Conservation (phyloP, 1,140 invertebrate genomes). For the Euura lappo region DNA sequence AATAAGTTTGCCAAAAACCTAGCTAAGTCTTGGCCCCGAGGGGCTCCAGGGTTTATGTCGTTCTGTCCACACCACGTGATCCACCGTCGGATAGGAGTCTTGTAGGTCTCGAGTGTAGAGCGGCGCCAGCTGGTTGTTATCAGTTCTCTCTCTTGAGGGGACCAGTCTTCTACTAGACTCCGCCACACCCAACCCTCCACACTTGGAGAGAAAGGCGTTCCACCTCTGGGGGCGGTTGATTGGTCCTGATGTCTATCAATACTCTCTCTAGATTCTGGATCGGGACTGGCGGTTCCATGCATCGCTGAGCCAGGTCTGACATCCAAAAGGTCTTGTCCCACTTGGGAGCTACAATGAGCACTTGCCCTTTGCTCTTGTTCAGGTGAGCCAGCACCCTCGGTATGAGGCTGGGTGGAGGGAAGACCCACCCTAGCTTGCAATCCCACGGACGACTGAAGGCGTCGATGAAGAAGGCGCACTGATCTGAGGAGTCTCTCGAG, state of each 20-base stretch:
- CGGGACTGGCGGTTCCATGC: conserved; percentile 31
- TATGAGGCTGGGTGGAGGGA: conserved; percentile 46
- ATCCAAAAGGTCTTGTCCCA: conserved; percentile 50
- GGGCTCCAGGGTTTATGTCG: conserved; percentile 25
- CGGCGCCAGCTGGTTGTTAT: conserved; percentile 34
- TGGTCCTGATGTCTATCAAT: conserved; percentile 38
- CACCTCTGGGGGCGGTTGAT: conserved; percentile 34
- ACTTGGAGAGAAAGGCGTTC: conserved; percentile 36
- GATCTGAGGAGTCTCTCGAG: conserved; percentile 31
- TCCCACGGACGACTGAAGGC: conserved; percentile 39
- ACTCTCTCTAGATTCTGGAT: conserved; percentile 31
- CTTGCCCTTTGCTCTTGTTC: conserved; percentile 31
- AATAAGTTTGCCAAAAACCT: conserved; percentile 25
- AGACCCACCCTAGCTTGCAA: conserved; percentile 46
- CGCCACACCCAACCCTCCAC: conserved; percentile 44
- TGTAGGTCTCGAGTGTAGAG: conserved; percentile 37
- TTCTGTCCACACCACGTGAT: conserved; percentile 30
- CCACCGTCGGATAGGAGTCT: conserved; percentile 35
- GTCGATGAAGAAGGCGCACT: conserved; percentile 33
- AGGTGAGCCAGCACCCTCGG: conserved; percentile 40
- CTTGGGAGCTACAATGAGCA: conserved; percentile 39
- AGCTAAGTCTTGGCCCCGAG: conserved; percentile 22
- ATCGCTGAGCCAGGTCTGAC: conserved; percentile 39
- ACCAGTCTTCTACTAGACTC: conserved; percentile 27
- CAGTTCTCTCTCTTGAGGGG: conserved; percentile 29